Conservation (phyloP, 2,113 vertebrate genomes). For the Plecotus auritus region DNA sequence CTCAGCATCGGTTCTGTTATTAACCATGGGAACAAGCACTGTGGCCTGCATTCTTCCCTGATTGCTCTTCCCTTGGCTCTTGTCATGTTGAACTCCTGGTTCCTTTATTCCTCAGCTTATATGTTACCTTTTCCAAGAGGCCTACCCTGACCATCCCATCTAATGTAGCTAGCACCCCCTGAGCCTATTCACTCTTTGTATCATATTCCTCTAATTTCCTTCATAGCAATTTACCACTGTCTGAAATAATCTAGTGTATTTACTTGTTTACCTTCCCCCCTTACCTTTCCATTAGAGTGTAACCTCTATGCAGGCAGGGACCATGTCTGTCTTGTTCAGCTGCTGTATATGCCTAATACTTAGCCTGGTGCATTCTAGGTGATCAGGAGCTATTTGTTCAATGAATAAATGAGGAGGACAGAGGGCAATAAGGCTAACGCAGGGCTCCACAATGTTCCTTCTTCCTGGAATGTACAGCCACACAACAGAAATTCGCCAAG, state of each 20-base stretch:
- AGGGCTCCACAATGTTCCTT: not conserved
- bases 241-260: constrained; percentile 20
- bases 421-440: not conserved
- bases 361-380: not conserved
- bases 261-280: not conserved
- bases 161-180: not conserved
- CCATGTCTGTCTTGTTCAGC: not conserved
- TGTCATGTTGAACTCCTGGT: not conserved
- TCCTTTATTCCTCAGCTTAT: not conserved
- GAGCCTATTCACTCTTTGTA: not conserved
- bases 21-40: not conserved
- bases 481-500: not conserved
- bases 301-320: not conserved
- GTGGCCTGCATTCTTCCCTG: not conserved
- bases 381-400: not conserved
- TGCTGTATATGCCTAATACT: not conserved
- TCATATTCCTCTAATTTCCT: not conserved
- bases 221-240: not conserved
- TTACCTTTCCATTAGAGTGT: not conserved
- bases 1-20: not conserved
- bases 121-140: not conserved
- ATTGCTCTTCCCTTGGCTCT: not conserved
- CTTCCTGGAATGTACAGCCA: not conserved
- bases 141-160: not conserved
- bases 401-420: not conserved